Conservation (phyloP, 53 echinoderm and acorn worm species). For the Astropecten irregularis region DNA sequence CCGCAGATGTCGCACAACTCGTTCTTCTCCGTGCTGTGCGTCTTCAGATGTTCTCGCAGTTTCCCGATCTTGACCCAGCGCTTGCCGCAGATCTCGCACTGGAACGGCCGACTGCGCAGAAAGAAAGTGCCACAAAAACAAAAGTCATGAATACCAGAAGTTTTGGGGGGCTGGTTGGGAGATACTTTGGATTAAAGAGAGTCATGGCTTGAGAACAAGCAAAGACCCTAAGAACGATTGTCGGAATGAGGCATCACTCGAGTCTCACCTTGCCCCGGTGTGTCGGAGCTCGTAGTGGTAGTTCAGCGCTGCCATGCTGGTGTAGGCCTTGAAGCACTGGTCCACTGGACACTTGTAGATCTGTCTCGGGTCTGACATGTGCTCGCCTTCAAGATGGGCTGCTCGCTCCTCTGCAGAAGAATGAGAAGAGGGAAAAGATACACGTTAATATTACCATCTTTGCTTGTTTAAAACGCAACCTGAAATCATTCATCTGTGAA, state of each 20-base stretch:
- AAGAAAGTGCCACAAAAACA: neutral
- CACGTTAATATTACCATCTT: too few species aligned
- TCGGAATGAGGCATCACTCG: too few species aligned
- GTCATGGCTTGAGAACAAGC: too few species aligned
- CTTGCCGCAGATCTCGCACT: conserved; percentile 94
- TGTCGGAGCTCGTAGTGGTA: conserved; percentile 96
- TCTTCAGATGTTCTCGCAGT: conserved; percentile 90
- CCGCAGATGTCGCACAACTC: conserved; percentile 97
- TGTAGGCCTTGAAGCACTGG: conserved; percentile 88
- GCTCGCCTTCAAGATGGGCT: conserved; percentile 70
- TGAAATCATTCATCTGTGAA: too few species aligned
- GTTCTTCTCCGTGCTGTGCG: conserved; percentile 97
- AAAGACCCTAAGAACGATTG: too few species aligned
- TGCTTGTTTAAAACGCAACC: too few species aligned
- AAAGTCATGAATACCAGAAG: too few species aligned
- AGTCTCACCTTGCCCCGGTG: conserved; percentile 77
- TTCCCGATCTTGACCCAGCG: conserved; percentile 95
- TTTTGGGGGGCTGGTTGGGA: too few species aligned
- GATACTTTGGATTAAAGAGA: too few species aligned
- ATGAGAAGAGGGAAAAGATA: too few species aligned
- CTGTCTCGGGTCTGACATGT: conserved; percentile 77
- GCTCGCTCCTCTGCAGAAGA: conserved; percentile 77
- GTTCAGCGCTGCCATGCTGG: conserved; percentile 87
- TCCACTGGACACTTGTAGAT: conserved; percentile 95
- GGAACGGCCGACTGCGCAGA: conserved; percentile 78